Conservation (phyloP, 2,113 vertebrate species). For the Phylloscopus trochiloides region DNA sequence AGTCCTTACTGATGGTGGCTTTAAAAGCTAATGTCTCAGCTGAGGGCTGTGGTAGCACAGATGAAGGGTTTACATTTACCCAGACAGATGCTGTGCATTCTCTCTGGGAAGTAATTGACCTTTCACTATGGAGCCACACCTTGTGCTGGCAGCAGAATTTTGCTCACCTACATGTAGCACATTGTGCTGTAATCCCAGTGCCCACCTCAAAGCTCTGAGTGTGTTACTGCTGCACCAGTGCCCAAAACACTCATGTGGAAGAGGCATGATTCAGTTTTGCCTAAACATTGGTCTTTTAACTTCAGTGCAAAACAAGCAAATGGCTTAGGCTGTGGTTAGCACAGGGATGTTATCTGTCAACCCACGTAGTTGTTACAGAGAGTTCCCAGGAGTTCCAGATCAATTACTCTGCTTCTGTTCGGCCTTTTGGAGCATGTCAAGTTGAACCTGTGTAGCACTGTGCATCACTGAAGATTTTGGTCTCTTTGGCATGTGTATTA, state of each 20-base stretch:
- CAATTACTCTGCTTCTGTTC: not conserved
- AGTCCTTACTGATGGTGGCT: not conserved
- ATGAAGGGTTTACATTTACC: not conserved
- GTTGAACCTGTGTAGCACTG: not conserved
- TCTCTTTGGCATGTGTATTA: not conserved
- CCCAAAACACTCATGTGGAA: not conserved
- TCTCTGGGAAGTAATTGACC: not conserved
- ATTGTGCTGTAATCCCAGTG: fast-evolving
- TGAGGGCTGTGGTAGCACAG: not conserved
- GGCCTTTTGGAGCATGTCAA: not conserved
- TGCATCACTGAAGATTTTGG: not conserved
- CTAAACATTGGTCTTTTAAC: not conserved
- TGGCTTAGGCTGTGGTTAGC: not conserved
- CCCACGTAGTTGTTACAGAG: not conserved
- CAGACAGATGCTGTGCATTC: not conserved
- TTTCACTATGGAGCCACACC: fast-evolving
- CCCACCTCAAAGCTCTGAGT: not conserved
- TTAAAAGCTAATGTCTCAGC: not conserved
- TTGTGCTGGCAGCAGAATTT: not conserved
- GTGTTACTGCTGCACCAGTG: not conserved
- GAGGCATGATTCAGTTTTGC: not conserved
- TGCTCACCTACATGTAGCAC: fast-evolving
- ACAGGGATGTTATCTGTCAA: not conserved
- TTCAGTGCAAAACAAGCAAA: not conserved
- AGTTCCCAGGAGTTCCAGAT: not conserved